These are phyloP conservation scores for Lepisosteus osseus DNA, from an alignment of 2,113 vertebrate species.

Conservation along the genomic window DNA sequence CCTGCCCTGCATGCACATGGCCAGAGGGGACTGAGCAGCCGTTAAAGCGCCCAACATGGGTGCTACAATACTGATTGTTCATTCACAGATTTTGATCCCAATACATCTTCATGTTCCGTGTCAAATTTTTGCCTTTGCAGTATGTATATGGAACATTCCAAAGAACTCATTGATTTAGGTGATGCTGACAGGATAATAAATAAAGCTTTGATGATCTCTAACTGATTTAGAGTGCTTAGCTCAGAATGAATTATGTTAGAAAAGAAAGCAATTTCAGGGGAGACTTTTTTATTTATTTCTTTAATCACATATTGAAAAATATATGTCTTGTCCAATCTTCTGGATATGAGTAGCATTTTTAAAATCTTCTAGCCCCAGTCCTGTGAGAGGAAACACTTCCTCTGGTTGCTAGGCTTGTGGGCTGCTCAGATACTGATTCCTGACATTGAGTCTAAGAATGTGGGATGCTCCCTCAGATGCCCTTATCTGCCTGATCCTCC, in stretches of 20 bases:
- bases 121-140: no score
- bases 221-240: background rate
- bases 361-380: no score
- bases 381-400: background rate
- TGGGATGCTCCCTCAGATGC: background rate
- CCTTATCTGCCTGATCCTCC: background rate
- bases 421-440: background rate
- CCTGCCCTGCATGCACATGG: no score
- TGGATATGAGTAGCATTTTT: no score
- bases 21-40: no score
- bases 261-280: background rate
- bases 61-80: no score
- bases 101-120: no score
- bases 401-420: background rate
- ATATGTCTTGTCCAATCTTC: no score
- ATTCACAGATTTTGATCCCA: no score
- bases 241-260: background rate
- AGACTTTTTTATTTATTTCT: background rate
- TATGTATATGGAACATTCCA: no score
- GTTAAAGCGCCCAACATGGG: no score
- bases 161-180: background rate
- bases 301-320: no score
- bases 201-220: constrained; percentile 2
- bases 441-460: background rate
- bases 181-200: constrained; percentile 11